Conservation (phyloP, 1,140 invertebrate species). For the Gyrodactylus bullatarudis region DNA sequence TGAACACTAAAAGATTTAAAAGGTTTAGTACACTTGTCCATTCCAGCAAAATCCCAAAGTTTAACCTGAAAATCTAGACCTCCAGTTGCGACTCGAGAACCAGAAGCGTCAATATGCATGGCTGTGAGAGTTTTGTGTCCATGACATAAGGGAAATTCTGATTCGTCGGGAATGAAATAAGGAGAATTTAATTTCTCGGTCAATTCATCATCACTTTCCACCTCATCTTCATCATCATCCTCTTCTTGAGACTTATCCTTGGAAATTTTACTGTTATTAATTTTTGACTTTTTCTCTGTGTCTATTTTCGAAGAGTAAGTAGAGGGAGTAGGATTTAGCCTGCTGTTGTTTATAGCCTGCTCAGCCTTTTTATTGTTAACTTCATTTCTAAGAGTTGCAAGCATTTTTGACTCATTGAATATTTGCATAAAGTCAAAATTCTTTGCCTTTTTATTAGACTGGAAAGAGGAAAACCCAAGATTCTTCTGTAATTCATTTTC, state of each 20-base stretch:
- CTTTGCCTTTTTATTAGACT: neutral
- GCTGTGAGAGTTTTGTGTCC: neutral
- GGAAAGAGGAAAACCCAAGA: neutral
- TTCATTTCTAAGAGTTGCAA: neutral
- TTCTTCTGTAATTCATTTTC: neutral
- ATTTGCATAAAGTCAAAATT: neutral
- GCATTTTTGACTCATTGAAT: neutral
- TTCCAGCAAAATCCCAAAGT: neutral
- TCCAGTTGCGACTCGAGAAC: neutral
- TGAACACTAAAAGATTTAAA: neutral
- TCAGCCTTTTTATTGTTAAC: neutral
- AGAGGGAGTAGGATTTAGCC: neutral
- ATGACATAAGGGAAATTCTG: neutral
- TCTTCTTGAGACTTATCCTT: too few species aligned
- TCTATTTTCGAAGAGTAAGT: neutral
- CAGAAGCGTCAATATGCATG: neutral
- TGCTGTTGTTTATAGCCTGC: neutral
- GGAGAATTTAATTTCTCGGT: neutral
- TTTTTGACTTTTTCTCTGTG: neutral
- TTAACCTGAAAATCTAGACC: neutral
- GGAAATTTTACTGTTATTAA: too few species aligned
- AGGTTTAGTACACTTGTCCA: neutral
- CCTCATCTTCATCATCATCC: neutral
- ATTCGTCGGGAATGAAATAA: neutral
- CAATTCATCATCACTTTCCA: neutral